Base-by-base conservation (phyloP, 2,888 invertebrate species). In the Steinernema carpocapsae region DNA sequence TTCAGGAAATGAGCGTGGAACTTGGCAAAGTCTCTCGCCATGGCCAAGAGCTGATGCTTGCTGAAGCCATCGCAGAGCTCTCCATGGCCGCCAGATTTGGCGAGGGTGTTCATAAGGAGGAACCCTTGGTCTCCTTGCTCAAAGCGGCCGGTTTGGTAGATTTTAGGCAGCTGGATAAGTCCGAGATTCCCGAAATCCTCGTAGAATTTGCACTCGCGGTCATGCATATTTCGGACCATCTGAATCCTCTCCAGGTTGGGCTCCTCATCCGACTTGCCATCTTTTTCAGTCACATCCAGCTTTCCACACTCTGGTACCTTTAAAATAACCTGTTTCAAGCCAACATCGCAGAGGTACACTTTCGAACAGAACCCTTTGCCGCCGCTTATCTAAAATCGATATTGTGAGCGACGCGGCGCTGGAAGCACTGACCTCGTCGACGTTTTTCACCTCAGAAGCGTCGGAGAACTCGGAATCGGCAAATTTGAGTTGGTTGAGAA, bases 381-480 rank as follows among this genome's bases (percentile, higher is more conserved):
- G 6, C 56, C 56, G 22, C 56, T 56, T 26, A 56, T 26, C 56
- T 56, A 26, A 56, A 56, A 56, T 43, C 43, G 43, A 43, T 43
- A 12, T 43, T 43, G 43, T 43, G 10, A 14, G 43, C 43, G 43
- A 43, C 43, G 14, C 43, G 14, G 14, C 43, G 43, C 14, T 14
- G 43, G 26, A 22, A 26, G 22, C 4, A 26, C 56, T 56, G 6
- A 56, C 56, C 56, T 56, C 56, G 3, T 56, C 26, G 26, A 56
- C 56, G 56, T 26, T 56, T 17, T 56, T 56, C 24, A 56, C 56
- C 26, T 26, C 56, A 56, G 26, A 56, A 24, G 26, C 56, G 56
- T 14, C 26, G 56, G 26, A 26, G 26, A 56, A 56, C 2, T 19
- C n/a, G 24, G 26, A 26, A 17, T 56, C 56, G 3, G 56, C 22